A percentile compares a stretch with the other conserved stretches of the same genome.
Evolutionary conservation across 2,113 vertebrate genomes (phyloP).

Genomic region (Ursus arctos): DNA sequence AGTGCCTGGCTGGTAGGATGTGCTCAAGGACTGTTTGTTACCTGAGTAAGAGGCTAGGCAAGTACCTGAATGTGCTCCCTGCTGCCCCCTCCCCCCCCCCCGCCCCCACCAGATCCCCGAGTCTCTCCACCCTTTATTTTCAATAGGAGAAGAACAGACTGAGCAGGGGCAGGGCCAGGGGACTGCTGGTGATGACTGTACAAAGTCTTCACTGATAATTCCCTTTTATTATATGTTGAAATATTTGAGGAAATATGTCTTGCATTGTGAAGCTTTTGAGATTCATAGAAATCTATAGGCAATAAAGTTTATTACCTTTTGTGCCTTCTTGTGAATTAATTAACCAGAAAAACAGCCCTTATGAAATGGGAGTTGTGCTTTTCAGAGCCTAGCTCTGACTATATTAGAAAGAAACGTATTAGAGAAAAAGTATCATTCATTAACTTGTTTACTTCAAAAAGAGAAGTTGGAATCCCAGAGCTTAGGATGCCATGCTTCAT

Average conservation of each 20-base stretch:
- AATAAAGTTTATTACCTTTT: neutral
- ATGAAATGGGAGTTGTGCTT: neutral
- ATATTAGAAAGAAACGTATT: neutral
- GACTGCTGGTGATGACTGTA: neutral
- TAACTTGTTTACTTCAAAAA: neutral
- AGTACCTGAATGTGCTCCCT: neutral
- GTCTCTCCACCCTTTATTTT: neutral
- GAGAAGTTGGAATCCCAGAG: neutral
- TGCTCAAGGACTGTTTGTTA: neutral
- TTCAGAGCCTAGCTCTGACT: neutral
- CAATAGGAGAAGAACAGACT: neutral
- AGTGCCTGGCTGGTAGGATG: neutral
- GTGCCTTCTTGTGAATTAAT: neutral
- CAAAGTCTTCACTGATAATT: neutral
- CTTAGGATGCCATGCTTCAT: neutral
- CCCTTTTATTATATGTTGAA: neutral
- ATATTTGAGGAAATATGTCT: neutral
- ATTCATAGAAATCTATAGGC: neutral
- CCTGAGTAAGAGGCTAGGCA: neutral
- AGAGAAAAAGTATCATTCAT: neutral
- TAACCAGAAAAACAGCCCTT: neutral
- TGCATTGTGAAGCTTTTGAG: neutral
- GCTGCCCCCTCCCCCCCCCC: too few relatives aligned
- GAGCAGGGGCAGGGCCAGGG: neutral
- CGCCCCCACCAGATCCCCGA: too few relatives aligned